Evolutionary conservation across 2,888 invertebrate genomes (phyloP).

Genomic region (Syrphus vitripennis): DNA sequence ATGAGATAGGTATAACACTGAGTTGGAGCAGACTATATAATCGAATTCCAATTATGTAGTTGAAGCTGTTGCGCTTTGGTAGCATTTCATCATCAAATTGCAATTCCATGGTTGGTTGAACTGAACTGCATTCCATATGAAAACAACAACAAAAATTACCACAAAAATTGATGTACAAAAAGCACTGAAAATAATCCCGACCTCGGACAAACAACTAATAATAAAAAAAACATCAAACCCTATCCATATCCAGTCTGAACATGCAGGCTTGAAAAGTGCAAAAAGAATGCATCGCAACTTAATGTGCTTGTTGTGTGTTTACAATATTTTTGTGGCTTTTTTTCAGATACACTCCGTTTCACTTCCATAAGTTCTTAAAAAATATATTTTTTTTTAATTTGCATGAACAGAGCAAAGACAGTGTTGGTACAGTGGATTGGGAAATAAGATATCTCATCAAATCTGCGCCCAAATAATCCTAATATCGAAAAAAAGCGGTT

Average conservation of each 20-base stretch:
- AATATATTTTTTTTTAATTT: no score
- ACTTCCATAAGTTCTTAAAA: no score
- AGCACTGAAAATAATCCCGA: slow-evolving; percentile 43
- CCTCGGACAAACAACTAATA: slow-evolving; percentile 55
- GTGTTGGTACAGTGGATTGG: no score
- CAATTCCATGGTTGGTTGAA: slow-evolving; percentile 33
- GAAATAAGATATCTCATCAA: no score
- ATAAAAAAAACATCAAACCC: neutral
- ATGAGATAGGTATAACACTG: neutral
- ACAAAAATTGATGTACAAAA: slow-evolving; percentile 14
- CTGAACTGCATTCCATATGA: slow-evolving; percentile 37
- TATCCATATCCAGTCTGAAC: neutral
- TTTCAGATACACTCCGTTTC: slow-evolving; percentile 4
- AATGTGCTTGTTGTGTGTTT: slow-evolving; percentile 30
- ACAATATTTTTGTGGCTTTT: slow-evolving; percentile 32
- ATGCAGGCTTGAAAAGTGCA: slow-evolving; percentile 4
- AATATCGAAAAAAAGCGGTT: no score
- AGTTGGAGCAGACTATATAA: no score
- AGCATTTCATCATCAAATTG: slow-evolving; percentile 41
- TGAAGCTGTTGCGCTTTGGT: neutral
- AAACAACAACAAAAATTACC: neutral
- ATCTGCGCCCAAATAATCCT: no score
- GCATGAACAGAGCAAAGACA: no score
- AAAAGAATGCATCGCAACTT: slow-evolving; percentile 5
- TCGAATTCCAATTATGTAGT: slow-evolving; percentile 57